Evolutionary conservation across 2,113 vertebrate species (phyloP), one percentile per base, ranked within the genome.

Genomic region (Bubalus kerabau): DNA sequence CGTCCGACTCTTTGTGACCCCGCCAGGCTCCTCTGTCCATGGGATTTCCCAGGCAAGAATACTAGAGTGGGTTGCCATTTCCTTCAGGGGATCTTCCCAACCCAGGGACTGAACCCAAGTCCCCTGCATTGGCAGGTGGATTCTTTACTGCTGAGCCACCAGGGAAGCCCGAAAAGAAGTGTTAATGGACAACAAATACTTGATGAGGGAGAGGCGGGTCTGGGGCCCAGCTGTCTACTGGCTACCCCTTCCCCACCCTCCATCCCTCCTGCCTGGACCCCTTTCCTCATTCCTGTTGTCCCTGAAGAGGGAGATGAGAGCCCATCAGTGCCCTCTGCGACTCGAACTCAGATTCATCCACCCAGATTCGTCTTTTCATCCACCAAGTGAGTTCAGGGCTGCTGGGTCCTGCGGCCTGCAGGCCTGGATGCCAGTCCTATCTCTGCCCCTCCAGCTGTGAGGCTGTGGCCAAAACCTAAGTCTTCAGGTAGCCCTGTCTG

Each of bases 401-500:
- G 14, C 12, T 36, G 36, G 23, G 46, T 19, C 43, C n/a, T 40
- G 26, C 9, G 13, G 19, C 43, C 2, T 0, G 54, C 13, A n/a
- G 12, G 54, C 76, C 85, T 54, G 43, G n/a, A 52, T n/a, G 4
- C 57, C 10, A 8, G 64, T 6, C 64, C 23, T 40, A 4, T 5
- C n/a, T 57, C 46, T 64, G 57, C 7, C 43, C 50, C 64, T 30
- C 50, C 24, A 46, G 13, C 88, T 15, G 5, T 7, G 17, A 82
- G 60, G 43, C 52, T 43, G 17, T 26, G 43, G 62, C 71, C 23
- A 40, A 23, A 32, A 80, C 40, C 32, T 26, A 19, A 80, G 52
- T 36, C 28, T 83, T 54, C 0, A 0, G n/a, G 40, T 5, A 48
- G 26, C 6, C 1, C 60, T 3, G 9, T 86, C 85, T 59, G 26